Evolutionary conservation across 1,140 invertebrate genomes (phyloP), one percentile per base, ranked within the genome.

Genomic region (Atta cephalotes): DNA sequence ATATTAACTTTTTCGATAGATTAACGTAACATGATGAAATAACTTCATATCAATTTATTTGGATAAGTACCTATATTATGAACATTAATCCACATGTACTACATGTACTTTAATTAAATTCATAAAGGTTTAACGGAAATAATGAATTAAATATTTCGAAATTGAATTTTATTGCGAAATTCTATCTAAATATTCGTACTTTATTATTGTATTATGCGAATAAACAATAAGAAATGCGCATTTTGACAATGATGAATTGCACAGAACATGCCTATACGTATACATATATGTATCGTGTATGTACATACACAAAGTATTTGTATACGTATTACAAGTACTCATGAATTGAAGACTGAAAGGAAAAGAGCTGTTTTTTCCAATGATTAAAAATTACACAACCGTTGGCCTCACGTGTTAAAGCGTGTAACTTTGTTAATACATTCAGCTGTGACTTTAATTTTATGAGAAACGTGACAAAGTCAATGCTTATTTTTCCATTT

Each of bases 301-400:
- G 35, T 80, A 56, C 49, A 35, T 35, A 25, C 31, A 53, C 21
- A 21, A 68, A 45, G 16, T 80, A 86, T 78, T 66, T 39, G 53
- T 76, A 53, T 49, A 78, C 21, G 62, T 85, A 71, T 78, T 39
- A 65, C 49, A 21, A 71, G 31, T n/a, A 45, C 39, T 45, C 79
- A 56, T 90, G 82, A 90, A 90, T 90, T 60, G 71, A 72, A 62
- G n/a, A 58, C 58, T 58, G 60, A 51, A 31, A 78, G 76, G 79
- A 76, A 88, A 88, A 63, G 31, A 74, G 56, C 60, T 66, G 60
- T 85, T 91, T 79, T 91, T 91, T 89, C 85, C 87, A 86, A 79
- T 91, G 89, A 91, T 91, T 91, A 91, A 91, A 91, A 91, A 91
- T 91, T 91, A 91, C 66, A 53, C 74, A 85, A 65, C 66, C 45